phyloP scores from a whole-genome alignment of 1,140 invertebrate genomes.

The Philaenus spumarius region DNA sequence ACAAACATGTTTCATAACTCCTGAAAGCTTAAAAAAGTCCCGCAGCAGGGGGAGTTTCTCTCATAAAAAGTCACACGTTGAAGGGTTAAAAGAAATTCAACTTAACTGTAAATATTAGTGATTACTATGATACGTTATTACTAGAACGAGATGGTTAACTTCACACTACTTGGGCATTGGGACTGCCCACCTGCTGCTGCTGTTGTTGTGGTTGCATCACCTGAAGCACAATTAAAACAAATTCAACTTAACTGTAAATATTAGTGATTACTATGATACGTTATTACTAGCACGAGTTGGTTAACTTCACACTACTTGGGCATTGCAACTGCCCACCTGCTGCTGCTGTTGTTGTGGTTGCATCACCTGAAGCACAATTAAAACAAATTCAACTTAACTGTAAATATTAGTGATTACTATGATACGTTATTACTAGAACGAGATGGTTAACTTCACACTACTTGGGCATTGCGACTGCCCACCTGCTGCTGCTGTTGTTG shows the following conservation, averaged over 20 bases:
- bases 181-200: constrained; percentile 10
- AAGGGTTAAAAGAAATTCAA: neutral
- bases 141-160: too few species aligned
- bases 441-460: too few species aligned
- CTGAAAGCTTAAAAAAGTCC: too few species aligned
- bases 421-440: too few species aligned
- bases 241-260: too few species aligned
- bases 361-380: constrained; percentile 18
- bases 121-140: neutral
- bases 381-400: neutral
- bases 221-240: neutral
- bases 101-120: too few species aligned
- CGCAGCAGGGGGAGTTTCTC: too few species aligned
- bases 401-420: too few species aligned
- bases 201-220: constrained; percentile 19
- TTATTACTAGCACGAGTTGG: too few species aligned
- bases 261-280: neutral
- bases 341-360: constrained; percentile 15
- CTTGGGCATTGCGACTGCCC: constrained; percentile 3
- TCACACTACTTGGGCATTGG: neutral
- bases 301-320: too few species aligned
- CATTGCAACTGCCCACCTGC: constrained; percentile 8
- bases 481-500: constrained; percentile 14
- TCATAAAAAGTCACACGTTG: too few species aligned
- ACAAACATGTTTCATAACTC: too few species aligned